Conservation (phyloP, 2,888 invertebrate species). For the Sphaerophoria rueppellii region DNA sequence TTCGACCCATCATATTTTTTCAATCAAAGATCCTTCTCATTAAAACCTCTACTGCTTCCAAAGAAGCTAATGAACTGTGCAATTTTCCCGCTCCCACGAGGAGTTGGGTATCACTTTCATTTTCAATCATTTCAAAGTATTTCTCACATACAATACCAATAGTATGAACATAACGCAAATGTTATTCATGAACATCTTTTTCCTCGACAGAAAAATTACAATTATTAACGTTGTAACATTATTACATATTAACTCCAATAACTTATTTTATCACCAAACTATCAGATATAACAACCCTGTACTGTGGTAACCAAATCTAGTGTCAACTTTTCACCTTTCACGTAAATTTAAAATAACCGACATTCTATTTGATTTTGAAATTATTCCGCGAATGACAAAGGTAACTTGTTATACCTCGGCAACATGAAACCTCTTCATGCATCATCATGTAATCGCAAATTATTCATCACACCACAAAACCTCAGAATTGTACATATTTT, state of each 20-base stretch:
- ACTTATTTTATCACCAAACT: background rate
- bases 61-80: too few species aligned
- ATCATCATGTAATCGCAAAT: conserved; percentile 55
- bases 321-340: conserved; percentile 68
- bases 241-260: conserved; percentile 35
- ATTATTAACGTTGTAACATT: background rate
- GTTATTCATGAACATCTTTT: background rate
- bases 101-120: conserved; percentile 40
- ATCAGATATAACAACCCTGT: background rate
- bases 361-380: conserved; percentile 58
- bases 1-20: too few species aligned
- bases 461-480: conserved; percentile 47
- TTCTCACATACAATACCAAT: conserved; percentile 31
- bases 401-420: background rate
- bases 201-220: conserved; percentile 14
- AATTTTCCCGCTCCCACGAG: too few species aligned
- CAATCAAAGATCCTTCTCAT: too few species aligned
- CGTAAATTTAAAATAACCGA: conserved; percentile 45
- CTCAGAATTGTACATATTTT: conserved; percentile 49
- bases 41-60: too few species aligned
- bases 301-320: conserved; percentile 31
- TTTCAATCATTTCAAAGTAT: conserved; percentile 35
- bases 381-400: conserved; percentile 32
- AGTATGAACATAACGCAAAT: background rate
- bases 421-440: conserved; percentile 34